Conservation (phyloP, 1,140 invertebrate genomes). For the Oryzaephilus surinamensis region DNA sequence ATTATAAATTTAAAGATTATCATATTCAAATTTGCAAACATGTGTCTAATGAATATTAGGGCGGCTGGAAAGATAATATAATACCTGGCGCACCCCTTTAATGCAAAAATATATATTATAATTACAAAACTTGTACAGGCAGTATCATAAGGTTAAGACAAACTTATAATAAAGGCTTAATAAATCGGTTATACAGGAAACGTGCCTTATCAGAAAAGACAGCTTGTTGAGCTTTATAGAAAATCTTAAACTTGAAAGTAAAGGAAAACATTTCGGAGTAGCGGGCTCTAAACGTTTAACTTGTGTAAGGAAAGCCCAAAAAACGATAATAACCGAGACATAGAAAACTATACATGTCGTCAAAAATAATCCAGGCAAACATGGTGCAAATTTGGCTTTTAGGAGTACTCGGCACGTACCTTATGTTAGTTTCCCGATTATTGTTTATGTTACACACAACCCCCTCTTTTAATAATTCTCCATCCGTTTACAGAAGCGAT, state of each 20-base stretch:
- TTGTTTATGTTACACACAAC: slow-evolving; percentile 9
- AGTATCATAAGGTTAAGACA: slow-evolving; percentile 5
- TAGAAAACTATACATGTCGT: background rate
- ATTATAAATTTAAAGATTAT: too few species aligned
- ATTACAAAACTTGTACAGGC: slow-evolving; percentile 5
- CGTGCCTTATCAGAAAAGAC: slow-evolving; percentile 12
- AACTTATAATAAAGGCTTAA: slow-evolving; percentile 9
- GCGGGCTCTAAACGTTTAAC: background rate
- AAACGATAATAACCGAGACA: background rate
- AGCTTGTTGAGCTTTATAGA: slow-evolving; percentile 2
- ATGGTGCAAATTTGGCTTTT: slow-evolving; percentile 14
- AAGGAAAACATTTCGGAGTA: background rate
- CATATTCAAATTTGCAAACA: too few species aligned
- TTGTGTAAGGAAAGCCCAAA: slow-evolving; percentile 7
- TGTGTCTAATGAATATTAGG: too few species aligned
- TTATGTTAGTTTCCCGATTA: slow-evolving; percentile 13
- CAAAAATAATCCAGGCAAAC: slow-evolving; percentile 4
- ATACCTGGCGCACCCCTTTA: too few species aligned
- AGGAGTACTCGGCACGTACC: slow-evolving; percentile 16
- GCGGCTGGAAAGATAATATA: too few species aligned
- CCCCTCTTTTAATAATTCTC: background rate
- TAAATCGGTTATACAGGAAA: slow-evolving; percentile 4
- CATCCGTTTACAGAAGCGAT: slow-evolving; percentile 4
- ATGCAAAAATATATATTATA: slow-evolving; percentile 4
- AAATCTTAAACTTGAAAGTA: slow-evolving; percentile 11